These are phyloP conservation scores for Bubo scandiacus DNA, from an alignment of 2,113 vertebrate species.

Conservation along the genomic window DNA sequence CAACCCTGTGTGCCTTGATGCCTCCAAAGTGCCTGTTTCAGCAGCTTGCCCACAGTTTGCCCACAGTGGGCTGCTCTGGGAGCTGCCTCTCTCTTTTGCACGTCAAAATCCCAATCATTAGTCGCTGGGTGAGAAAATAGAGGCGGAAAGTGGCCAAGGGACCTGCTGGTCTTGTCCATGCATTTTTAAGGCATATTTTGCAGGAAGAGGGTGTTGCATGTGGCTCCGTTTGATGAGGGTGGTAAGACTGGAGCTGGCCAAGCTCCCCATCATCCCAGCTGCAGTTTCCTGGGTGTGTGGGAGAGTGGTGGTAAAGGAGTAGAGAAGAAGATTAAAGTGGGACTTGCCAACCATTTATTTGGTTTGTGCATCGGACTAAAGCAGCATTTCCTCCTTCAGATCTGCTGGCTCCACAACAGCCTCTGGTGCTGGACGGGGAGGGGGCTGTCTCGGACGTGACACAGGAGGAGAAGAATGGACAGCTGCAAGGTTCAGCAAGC, in stretches of 20 bases:
- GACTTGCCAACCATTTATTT: not conserved
- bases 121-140: fast-evolving
- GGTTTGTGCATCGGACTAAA: not conserved
- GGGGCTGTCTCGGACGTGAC: not conserved
- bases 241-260: not conserved
- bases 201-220: not conserved
- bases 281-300: not conserved
- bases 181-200: slow-evolving; percentile 48
- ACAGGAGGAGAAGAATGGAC: not conserved
- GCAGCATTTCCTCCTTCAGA: slow-evolving; percentile 9
- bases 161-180: not conserved
- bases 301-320: not conserved
- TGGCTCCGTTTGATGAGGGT: not conserved
- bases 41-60: fast-evolving
- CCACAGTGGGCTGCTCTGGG: not conserved
- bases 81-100: not conserved
- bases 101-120: not conserved
- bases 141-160: not conserved
- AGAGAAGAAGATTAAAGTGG: slow-evolving; percentile 4
- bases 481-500: not conserved
- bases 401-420: not conserved
- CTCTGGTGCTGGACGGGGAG: not conserved
- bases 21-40: not conserved
- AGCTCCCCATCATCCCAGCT: not conserved
- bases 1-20: not conserved